A percentile compares a stretch with the other conserved stretches of the same genome.
phyloP scores from a whole-genome alignment of 2,113 vertebrate genomes.

The Coturnix japonica region DNA sequence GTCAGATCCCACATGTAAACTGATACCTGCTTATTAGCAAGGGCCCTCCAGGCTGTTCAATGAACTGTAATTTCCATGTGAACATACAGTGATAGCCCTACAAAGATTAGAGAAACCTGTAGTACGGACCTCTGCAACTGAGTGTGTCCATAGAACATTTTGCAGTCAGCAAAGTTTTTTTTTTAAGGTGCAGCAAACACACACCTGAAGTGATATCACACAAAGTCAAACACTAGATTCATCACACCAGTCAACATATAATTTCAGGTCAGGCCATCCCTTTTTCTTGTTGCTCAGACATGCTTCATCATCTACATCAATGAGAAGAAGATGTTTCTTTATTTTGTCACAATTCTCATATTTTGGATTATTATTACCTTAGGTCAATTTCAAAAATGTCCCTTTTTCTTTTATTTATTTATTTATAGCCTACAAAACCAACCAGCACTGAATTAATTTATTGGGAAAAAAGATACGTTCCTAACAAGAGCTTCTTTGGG shows the following conservation, averaged over 20 bases:
- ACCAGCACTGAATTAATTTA: background rate
- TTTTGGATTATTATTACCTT: background rate
- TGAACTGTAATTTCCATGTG: background rate
- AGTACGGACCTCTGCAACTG: background rate
- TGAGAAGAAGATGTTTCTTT: background rate
- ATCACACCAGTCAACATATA: background rate
- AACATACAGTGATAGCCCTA: background rate
- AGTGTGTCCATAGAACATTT: background rate
- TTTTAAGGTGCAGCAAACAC: background rate
- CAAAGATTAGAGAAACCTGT: background rate
- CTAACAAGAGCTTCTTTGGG: background rate
- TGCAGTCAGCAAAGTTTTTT: background rate
- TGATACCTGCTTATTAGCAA: background rate
- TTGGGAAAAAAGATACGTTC: background rate
- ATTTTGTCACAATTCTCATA: background rate
- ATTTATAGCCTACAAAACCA: background rate
- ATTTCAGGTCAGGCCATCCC: background rate
- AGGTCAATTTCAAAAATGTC: background rate
- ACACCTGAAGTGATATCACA: background rate
- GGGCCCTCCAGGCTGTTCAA: background rate
- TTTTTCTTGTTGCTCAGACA: background rate
- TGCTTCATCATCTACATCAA: background rate
- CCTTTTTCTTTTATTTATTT: background rate
- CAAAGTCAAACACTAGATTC: background rate
- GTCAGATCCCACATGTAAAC: background rate